These are phyloP conservation scores for Eupithecia subumbrata DNA, from an alignment of 2,888 invertebrate genomes.

Conservation along the genomic window DNA sequence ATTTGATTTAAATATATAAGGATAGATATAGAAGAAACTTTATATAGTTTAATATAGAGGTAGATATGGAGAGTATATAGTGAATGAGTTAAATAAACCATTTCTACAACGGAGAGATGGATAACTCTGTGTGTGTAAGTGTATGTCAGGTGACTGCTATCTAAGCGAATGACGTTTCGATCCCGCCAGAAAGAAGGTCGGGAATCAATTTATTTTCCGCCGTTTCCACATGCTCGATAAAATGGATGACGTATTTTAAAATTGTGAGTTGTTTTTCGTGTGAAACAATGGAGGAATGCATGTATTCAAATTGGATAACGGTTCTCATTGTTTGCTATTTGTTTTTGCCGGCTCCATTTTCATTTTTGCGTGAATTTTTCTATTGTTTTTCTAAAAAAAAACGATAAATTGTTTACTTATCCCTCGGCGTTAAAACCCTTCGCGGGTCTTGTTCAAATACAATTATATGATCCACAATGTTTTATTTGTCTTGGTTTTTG, in stretches of 20 bases:
- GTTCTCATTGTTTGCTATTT: not conserved
- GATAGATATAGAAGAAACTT: too few species aligned
- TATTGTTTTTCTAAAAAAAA: not conserved
- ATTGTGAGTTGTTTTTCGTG: not conserved
- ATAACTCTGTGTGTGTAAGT: not conserved
- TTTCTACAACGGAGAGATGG: not conserved
- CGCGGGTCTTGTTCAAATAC: not conserved
- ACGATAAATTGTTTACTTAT: not conserved
- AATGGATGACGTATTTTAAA: not conserved
- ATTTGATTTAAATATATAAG: too few species aligned
- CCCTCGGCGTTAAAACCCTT: not conserved
- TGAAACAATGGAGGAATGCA: not conserved
- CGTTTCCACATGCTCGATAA: not conserved
- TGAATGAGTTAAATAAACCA: too few species aligned
- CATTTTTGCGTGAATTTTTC: not conserved
- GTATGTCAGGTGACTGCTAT: not conserved
- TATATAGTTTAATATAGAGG: too few species aligned
- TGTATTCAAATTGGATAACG: conserved; percentile 8
- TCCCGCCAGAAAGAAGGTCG: not conserved
- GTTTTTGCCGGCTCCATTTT: not conserved
- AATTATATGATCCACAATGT: not conserved
- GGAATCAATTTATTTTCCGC: conserved; percentile 8
- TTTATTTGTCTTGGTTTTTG: not conserved
- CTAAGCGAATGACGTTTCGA: not conserved
- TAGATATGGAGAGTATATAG: too few species aligned